phyloP scores from a whole-genome alignment of 2,888 invertebrate species.

The Mimachlamys varia region DNA sequence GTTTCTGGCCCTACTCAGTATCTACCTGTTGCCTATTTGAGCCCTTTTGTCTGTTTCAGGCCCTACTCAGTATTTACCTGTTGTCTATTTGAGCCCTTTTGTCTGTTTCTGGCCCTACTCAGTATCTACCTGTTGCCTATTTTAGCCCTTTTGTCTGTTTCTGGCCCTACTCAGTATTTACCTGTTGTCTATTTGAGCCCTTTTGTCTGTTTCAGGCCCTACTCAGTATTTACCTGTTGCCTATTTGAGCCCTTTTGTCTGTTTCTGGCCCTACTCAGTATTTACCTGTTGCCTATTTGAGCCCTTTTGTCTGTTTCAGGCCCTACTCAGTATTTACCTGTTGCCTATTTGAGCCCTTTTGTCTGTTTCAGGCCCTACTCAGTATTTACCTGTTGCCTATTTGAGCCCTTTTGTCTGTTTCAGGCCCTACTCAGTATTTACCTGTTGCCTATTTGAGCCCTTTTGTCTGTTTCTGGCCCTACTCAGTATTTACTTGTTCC shows the following conservation, averaged over 20 bases:
- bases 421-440: constrained; percentile 87
- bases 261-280: constrained; percentile 85
- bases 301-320: constrained; percentile 67
- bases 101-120: constrained; percentile 83
- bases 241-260: too few relatives aligned
- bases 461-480: constrained; percentile 81
- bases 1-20: constrained; percentile 85
- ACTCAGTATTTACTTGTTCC: constrained; percentile 89
- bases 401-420: constrained; percentile 43
- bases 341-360: too few relatives aligned
- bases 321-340: constrained; percentile 88
- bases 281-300: constrained; percentile 89
- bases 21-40: constrained; percentile 89
- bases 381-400: constrained; percentile 89
- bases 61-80: constrained; percentile 88
- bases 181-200: too few relatives aligned
- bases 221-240: constrained; percentile 88
- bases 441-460: too few relatives aligned
- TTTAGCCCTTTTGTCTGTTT: constrained; percentile 43
- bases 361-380: constrained; percentile 83
- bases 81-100: too few relatives aligned
- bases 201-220: constrained; percentile 81
- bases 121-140: constrained; percentile 89
- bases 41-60: constrained; percentile 67
- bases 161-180: constrained; percentile 87